Conservation (phyloP, 2,113 vertebrate species). For the Furnarius figulus region DNA sequence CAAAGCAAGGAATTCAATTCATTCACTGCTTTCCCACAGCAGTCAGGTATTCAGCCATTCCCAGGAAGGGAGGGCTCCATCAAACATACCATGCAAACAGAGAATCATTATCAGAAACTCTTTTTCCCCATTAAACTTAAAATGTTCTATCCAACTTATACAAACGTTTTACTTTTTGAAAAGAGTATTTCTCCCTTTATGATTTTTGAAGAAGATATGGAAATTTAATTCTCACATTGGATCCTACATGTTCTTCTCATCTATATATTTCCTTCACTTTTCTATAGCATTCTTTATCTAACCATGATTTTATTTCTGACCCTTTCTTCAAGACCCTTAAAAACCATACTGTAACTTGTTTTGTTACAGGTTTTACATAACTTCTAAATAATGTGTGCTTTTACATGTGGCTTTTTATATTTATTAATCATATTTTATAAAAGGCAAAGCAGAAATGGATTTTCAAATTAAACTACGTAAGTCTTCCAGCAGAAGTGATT, state of each 20-base stretch:
- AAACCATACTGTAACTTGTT: not conserved
- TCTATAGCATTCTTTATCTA: not conserved
- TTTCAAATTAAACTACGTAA: not conserved
- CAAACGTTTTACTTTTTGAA: not conserved
- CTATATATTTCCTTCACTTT: not conserved
- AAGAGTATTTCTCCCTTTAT: not conserved
- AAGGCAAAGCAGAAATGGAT: not conserved
- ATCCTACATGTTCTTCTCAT: not conserved
- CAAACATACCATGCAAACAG: rapidly evolving
- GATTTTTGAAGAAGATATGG: not conserved
- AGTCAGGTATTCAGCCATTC: not conserved
- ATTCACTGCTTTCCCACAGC: not conserved
- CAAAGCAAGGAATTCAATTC: not conserved
- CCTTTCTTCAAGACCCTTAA: not conserved
- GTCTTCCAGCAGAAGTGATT: not conserved
- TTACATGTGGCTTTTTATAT: not conserved
- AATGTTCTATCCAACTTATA: not conserved
- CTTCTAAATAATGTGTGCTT: not conserved
- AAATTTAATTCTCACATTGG: not conserved
- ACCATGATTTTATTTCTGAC: not conserved
- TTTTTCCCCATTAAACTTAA: not conserved
- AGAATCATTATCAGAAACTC: not conserved
- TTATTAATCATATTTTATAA: not conserved
- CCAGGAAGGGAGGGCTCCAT: not conserved
- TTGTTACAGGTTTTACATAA: not conserved